Base-by-base conservation (phyloP, 2,113 vertebrate species). In the Charadrius vociferus region DNA sequence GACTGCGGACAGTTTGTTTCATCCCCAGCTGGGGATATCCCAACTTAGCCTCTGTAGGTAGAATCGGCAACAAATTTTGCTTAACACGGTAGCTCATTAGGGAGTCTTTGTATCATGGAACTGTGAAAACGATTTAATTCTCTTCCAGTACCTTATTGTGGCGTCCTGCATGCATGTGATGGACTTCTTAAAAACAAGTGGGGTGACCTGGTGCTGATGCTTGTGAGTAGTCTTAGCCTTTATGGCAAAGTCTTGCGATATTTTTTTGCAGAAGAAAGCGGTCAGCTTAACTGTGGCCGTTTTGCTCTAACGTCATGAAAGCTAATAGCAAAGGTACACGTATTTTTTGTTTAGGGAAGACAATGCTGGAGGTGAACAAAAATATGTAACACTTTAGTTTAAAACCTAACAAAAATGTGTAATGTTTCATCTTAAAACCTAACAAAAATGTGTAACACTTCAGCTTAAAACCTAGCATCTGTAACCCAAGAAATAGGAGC, bases 41-140 rank as follows among this genome's bases (percentile, higher is more conserved):
- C 72, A 4, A 29, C 32, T 86, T 73, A 55, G 62, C 73, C 68
- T 88, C 86, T 91, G 67, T 56, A 81, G 86, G 92, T 95, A 87
- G 93, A 90, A 91, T 70, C 82, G 78, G 92, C 50, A 78, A 81
- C 74, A 86, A 86, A 50, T 81, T 56, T 88, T 70, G 66, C 75
- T 86, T 81, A 71, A 78, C 52, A 3, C 52, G 63, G 59, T 94
- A 62, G 88, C 88, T 88, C 61, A 1, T 91, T 94, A 86, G 82
- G 91, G 70, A 96, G 68, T 90, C 56, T 95, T 93, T 75, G 81
- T 78, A 37, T 91, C 68, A 86, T 36, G 83, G 87, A 93, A 67
- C 93, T 85, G 87, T 92, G 86, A 96, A 80, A 90, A 58, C 3
- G 5, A 81, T 36, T 61, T 45, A 9, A 55, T 92, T 95, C 87